Evolutionary conservation across 2,888 invertebrate genomes (phyloP), one percentile per base, ranked within the genome.

Genomic region (Dicranocentrus wangi): DNA sequence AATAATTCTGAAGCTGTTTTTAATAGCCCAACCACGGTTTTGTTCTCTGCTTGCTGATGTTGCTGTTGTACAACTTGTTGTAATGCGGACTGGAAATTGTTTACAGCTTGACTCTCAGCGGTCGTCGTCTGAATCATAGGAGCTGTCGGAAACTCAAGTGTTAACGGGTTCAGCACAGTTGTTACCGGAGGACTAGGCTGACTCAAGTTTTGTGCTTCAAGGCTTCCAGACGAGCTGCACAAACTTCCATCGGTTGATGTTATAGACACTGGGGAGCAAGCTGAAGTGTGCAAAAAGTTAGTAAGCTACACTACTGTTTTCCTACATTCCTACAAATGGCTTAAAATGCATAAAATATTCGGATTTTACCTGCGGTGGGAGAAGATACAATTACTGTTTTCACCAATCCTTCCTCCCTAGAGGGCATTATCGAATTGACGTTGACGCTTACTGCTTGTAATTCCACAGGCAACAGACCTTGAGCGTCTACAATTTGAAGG

Each of bases 71-170:
- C 72, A n/a, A 81, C 81, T 51, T 84, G 83, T 25, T 83, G 83
- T 10, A 85, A 70, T 32, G 82, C 73, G 19, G 68, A 71, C 17
- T 82, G 83, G 43, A 85, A 78, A 25, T 70, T 83, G 28, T 42
- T 78, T 21, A 85, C 84, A 0, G 77, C 70, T 2, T 79, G 28
- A 25, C 68, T 82, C 27, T 83, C 79, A 2, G 73, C 72, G 19
- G 73, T 5, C 63, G 69, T 27, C 2, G 71, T 58, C 25, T 71
- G 72, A 55, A 79, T 79, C 39, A 79, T 3, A 1, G 79, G 10
- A 0, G 66, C 47, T 39, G 71, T 3, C 0, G 65, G 15, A 68
- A 82, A 82, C 1, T 60, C 47, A 51, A 80, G 32, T 43, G 76
- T 65, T 17, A 84, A 25, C 13, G 82, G 77, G 25, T 80, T 81